A percentile compares a stretch with the other conserved stretches of the same genome.
These are phyloP conservation scores for Xestia c-nigrum DNA, from an alignment of 2,888 invertebrate species.

Conservation along the genomic window DNA sequence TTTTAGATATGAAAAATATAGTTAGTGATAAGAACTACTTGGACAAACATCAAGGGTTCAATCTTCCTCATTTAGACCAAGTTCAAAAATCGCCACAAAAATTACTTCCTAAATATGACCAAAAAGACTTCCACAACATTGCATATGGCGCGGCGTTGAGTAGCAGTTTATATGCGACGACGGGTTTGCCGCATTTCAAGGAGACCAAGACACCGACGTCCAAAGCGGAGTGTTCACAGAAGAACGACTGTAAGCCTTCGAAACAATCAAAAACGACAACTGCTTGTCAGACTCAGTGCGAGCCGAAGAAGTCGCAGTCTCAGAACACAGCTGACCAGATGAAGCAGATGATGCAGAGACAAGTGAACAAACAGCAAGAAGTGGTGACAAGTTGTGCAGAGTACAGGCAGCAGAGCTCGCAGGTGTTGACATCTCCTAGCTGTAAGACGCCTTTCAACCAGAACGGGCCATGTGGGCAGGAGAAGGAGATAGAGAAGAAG, in stretches of 20 bases:
- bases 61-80: slow-evolving; percentile 90
- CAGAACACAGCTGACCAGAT: slow-evolving; percentile 81
- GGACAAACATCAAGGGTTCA: slow-evolving; percentile 91
- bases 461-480: slow-evolving; percentile 83
- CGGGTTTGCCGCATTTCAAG: slow-evolving; percentile 85
- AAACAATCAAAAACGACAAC: slow-evolving; percentile 87
- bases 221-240: slow-evolving; percentile 85
- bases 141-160: slow-evolving; percentile 87
- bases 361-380: slow-evolving; percentile 82
- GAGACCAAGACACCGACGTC: slow-evolving; percentile 83
- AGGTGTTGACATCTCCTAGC: slow-evolving; percentile 81
- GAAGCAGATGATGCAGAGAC: slow-evolving; percentile 87
- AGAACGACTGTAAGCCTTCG: slow-evolving; percentile 84
- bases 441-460: slow-evolving; percentile 83
- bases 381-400: slow-evolving; percentile 83
- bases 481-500: slow-evolving; percentile 88
- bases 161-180: slow-evolving; percentile 83
- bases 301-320: slow-evolving; percentile 81
- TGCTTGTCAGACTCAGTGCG: slow-evolving; percentile 87
- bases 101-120: slow-evolving; percentile 88
- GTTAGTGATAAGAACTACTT: slow-evolving; percentile 90
- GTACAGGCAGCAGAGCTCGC: slow-evolving; percentile 84
- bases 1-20: slow-evolving; percentile 87
- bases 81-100: slow-evolving; percentile 91
- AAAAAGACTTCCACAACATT: slow-evolving; percentile 88